Evolutionary conservation across 2,113 vertebrate genomes (phyloP).

Genomic region (Polypterus bichir): DNA sequence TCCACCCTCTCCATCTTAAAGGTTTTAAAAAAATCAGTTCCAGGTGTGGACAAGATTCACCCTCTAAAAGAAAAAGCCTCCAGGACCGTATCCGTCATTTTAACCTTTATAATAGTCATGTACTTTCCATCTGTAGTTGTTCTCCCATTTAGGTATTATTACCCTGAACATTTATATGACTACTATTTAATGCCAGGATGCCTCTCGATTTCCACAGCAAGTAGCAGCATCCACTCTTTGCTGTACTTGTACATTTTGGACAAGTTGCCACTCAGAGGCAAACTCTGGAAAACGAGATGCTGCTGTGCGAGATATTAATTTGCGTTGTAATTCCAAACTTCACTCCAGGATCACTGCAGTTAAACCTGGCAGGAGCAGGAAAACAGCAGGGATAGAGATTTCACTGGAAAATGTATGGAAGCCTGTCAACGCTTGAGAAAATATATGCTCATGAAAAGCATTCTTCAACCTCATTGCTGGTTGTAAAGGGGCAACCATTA

Average conservation of each 20-base stretch:
- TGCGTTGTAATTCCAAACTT: too few relatives aligned
- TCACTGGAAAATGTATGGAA: too few relatives aligned
- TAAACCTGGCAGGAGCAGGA: too few relatives aligned
- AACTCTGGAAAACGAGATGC: too few relatives aligned
- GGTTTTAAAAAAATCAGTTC: constrained; percentile 42
- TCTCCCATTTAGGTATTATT: constrained; percentile 45
- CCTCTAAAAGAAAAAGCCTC: constrained; percentile 52
- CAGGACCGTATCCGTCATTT: constrained; percentile 40
- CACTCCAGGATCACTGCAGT: too few relatives aligned
- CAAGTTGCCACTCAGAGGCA: constrained; percentile 16
- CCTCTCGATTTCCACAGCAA: constrained; percentile 51
- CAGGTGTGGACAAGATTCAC: constrained; percentile 46
- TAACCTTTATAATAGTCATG: constrained; percentile 42
- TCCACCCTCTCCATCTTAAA: constrained; percentile 51
- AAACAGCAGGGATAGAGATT: too few relatives aligned
- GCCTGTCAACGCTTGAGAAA: too few relatives aligned
- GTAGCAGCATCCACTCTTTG: constrained; percentile 50
- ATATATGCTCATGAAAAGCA: too few relatives aligned
- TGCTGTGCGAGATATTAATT: too few relatives aligned
- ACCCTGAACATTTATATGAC: constrained; percentile 22
- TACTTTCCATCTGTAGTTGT: constrained; percentile 45
- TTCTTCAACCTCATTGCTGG: too few relatives aligned
- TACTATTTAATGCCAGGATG: constrained; percentile 41
- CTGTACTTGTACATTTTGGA: constrained; percentile 49
- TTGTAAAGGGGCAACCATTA: too few relatives aligned